phyloP scores from a whole-genome alignment of 1,140 invertebrate genomes.

The Heliconius himera region DNA sequence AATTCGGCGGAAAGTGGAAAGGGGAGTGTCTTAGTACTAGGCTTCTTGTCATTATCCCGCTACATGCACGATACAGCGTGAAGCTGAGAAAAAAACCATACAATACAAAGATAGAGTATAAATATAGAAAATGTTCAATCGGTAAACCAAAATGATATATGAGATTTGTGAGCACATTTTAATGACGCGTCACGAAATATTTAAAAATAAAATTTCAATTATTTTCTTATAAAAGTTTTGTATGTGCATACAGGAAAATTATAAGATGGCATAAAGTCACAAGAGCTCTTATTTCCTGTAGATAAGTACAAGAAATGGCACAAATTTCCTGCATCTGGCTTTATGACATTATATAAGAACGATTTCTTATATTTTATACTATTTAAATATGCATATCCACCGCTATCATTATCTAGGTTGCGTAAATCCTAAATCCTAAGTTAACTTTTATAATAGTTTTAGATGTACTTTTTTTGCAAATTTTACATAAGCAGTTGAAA shows the following conservation, averaged over 20 bases:
- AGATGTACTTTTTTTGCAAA: no score
- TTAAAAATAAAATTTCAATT: neutral
- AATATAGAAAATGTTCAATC: neutral
- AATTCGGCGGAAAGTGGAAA: no score
- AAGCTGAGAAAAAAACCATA: no score
- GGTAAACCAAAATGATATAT: neutral
- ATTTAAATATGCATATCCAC: neutral
- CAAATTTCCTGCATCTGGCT: slow-evolving; percentile 10
- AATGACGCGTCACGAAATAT: neutral
- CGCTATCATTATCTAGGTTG: neutral
- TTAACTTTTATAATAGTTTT: no score
- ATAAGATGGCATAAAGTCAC: slow-evolving; percentile 2
- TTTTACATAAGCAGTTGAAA: no score
- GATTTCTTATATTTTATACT: neutral
- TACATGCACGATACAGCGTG: no score
- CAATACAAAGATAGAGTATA: neutral
- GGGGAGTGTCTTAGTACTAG: no score
- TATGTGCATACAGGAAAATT: slow-evolving; percentile 10
- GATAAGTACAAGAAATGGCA: slow-evolving; percentile 16
- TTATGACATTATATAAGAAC: neutral
- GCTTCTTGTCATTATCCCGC: no score
- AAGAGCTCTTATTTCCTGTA: slow-evolving; percentile 18
- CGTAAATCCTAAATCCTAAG: no score
- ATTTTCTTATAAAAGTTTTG: neutral
- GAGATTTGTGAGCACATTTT: neutral